These are phyloP conservation scores for Keiferia lycopersicella DNA, from an alignment of 2,888 invertebrate species.

Conservation along the genomic window DNA sequence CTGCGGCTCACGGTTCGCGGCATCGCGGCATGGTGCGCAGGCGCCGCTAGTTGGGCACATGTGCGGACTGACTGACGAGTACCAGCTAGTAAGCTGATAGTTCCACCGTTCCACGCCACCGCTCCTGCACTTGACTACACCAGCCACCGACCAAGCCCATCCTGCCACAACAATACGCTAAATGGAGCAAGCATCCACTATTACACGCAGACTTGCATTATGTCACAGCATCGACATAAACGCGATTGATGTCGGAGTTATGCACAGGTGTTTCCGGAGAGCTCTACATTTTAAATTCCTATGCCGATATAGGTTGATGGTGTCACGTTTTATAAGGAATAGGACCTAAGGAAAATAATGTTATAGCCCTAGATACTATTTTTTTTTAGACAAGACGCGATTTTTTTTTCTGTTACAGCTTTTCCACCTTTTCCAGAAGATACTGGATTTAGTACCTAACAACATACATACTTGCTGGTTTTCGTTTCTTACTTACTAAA, in stretches of 20 bases:
- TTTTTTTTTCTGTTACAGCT: too few relatives aligned
- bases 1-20: conserved; percentile 2
- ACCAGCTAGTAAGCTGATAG: conserved; percentile 30
- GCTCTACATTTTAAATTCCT: neutral
- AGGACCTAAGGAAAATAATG: neutral
- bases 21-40: conserved; percentile 50
- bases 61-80: conserved; percentile 69
- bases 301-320: neutral
- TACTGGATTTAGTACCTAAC: too few relatives aligned
- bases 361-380: too few relatives aligned
- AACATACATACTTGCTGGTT: too few relatives aligned
- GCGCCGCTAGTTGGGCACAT: conserved; percentile 64
- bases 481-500: too few relatives aligned
- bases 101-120: conserved; percentile 66
- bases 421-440: too few relatives aligned
- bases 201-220: conserved; percentile 21
- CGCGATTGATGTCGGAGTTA: conserved; percentile 15
- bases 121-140: conserved; percentile 76
- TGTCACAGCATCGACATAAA: conserved; percentile 23
- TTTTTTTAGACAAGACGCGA: too few relatives aligned
- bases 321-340: neutral
- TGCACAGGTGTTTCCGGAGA: conserved; percentile 32
- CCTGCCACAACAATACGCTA: conserved; percentile 63
- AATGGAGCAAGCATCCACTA: conserved; percentile 62
- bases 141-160: conserved; percentile 57